Evolutionary conservation across 2,797 vertebrate genomes (phyloP), one percentile per base, ranked within the genome.

Genomic region (Lepus townsendii): DNA sequence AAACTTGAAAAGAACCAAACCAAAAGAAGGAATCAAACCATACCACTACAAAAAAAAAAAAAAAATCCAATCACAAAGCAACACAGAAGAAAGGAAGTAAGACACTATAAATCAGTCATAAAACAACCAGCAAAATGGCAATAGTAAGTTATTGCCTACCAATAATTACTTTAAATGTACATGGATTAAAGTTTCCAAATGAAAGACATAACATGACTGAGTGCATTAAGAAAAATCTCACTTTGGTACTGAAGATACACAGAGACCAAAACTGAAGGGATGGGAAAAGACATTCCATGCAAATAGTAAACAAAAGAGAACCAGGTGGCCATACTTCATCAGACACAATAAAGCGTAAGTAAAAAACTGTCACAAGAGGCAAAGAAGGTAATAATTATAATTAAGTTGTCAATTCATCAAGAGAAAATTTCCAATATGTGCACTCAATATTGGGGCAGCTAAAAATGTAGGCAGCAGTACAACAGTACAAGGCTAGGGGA

Each of bases 311-410:
- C 6, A 6, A 30, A 77, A 54, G 38, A 38, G n/a, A 88, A 8
- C 30, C 42, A n/a, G 24, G 72, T 47, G 24, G 10, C 65, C 84
- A 32, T 77, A 26, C 19, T 19, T 77, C 20, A 54, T 77, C 24
- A 92, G 63, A 60, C n/a, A 92, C 69, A 92, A 50, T 38, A 85
- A 38, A 71, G 22, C 35, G 30, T 35, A 83, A 35, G 52, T 77
- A 5, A 86, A 86, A 92, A 71, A 92, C 12, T 24, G 17, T 68
- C 16, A 57, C 47, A 75, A 84, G 24, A 83, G 50, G 66, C 24
- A 35, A 42, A 66, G 7, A 65, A 10, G 11, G 6, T 54, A 88
- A 27, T 72, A 72, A 27, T 57, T 47, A 42, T 30, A 13, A 75
- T 27, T 14, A 14, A 27, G 5, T 5, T 10, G 9, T 82, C 14